Evolutionary conservation across 2,113 vertebrate genomes (phyloP), one percentile per base, ranked within the genome.

Genomic region (Pterocles gutturalis): DNA sequence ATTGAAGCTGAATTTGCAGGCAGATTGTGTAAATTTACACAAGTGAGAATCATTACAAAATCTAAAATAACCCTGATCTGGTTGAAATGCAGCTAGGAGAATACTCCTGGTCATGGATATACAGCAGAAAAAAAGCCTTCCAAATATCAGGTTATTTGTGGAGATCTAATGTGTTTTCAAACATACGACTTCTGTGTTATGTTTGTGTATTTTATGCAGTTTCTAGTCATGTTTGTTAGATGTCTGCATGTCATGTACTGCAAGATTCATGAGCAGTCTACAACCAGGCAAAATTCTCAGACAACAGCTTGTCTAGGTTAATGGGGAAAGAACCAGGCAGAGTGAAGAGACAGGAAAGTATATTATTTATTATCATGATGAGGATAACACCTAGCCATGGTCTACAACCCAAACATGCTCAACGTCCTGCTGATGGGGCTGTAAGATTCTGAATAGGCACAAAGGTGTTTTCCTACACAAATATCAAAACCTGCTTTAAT

Each of bases 261-360:
- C 77, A 96, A 92, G 92, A 96, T 92, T 95, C 97, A 96, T 84
- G 80, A 96, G 85, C 75, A 90, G 81, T 83, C 87, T 88, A 90
- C 70, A 96, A 78, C 66, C 78, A 91, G 54, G 70, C 62, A 90
- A 82, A 95, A 91, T 90, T 93, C 93, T 94, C 95, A 88, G 58
- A 65, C 93, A 95, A 93, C 87, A 95, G 96, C 82, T 96, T 96
- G 94, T 92, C 92, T 87, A 84, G 61, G 72, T 48, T 92, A 95
- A 95, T 55, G 28, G 89, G 72, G 65, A 95, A 89, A 87, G 61
- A 93, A 82, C 13, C n/a, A 84, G 71, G 61, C 65, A 84, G 51
- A 92, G 48, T 34, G 53, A 93, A 91, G 90, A 79, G 80, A 81
- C 94, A 92, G 43, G 41, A 17, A 95, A 93, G 89, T 54, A 22